Conservation (phyloP, 2,797 vertebrate species). For the Sandelia bainsii region DNA sequence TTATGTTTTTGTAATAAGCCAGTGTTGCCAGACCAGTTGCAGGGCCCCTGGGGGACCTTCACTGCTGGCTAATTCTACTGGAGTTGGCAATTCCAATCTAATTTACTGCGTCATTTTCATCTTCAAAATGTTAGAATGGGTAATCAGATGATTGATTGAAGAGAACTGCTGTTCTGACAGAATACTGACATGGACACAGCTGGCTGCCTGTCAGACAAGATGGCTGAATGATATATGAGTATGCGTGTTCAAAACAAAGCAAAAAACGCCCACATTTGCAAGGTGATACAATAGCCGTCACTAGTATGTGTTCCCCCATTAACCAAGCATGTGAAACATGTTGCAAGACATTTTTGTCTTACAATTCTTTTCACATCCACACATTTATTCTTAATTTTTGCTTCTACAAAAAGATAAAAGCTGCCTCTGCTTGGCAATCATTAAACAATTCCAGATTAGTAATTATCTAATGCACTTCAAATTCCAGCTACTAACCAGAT, state of each 20-base stretch:
- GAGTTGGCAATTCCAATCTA: constrained; percentile 57
- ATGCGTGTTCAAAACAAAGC: constrained; percentile 63
- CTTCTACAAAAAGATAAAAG: neutral
- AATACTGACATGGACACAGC: constrained; percentile 76
- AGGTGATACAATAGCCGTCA: constrained; percentile 44
- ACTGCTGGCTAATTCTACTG: constrained; percentile 46
- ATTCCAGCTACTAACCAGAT: constrained; percentile 3
- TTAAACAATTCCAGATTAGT: constrained; percentile 6
- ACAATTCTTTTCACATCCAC: constrained; percentile 8
- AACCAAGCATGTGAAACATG: constrained; percentile 27
- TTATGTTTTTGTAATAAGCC: constrained; percentile 66
- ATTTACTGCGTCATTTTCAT: constrained; percentile 64
- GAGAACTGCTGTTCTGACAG: constrained; percentile 72
- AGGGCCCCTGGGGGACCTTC: constrained; percentile 18
- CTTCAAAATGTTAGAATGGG: constrained; percentile 56
- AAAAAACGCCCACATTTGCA: constrained; percentile 48
- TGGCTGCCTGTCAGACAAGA: constrained; percentile 72
- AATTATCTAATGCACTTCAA: constrained; percentile 18
- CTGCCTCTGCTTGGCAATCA: neutral
- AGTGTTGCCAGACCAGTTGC: constrained; percentile 28
- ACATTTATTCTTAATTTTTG: neutral
- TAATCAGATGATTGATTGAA: constrained; percentile 82
- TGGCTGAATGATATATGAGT: constrained; percentile 73
- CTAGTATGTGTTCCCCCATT: constrained; percentile 46
- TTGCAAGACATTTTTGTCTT: constrained; percentile 23